phyloP scores from a whole-genome alignment of 2,888 invertebrate species.

The Clunio marinus region DNA sequence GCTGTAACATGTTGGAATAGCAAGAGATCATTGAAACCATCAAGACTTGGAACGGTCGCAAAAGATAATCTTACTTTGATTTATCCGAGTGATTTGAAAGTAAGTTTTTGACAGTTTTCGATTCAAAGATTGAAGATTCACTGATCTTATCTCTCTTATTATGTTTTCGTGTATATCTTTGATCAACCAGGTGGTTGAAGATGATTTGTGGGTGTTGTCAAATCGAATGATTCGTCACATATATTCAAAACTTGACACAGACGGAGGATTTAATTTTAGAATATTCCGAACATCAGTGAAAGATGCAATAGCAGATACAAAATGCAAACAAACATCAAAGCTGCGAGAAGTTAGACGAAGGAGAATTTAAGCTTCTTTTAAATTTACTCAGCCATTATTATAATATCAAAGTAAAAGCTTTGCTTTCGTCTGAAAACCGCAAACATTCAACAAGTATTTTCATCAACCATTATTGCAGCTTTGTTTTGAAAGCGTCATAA shows the following conservation, averaged over 20 bases:
- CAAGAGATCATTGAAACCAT: slow-evolving; percentile 51
- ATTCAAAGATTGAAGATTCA: not conserved
- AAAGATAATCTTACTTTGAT: slow-evolving; percentile 59
- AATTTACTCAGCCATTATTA: no score
- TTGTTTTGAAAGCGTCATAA: no score
- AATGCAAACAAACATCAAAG: slow-evolving; percentile 44
- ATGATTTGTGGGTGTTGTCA: slow-evolving; percentile 63
- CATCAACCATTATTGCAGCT: no score
- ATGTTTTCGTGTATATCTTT: not conserved
- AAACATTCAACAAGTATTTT: no score
- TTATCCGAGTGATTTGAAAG: slow-evolving; percentile 64
- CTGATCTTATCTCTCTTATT: not conserved
- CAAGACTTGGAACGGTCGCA: slow-evolving; percentile 57
- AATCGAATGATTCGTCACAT: slow-evolving; percentile 65
- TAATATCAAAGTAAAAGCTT: no score
- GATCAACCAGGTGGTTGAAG: slow-evolving; percentile 55
- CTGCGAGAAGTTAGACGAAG: not conserved
- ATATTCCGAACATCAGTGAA: slow-evolving; percentile 54
- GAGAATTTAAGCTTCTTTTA: no score
- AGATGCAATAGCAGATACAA: slow-evolving; percentile 51
- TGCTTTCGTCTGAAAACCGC: no score
- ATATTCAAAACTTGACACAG: slow-evolving; percentile 58
- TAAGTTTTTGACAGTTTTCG: not conserved
- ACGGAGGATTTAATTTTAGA: slow-evolving; percentile 62
- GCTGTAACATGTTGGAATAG: slow-evolving; percentile 74